Conservation (phyloP, 2,888 invertebrate genomes). For the Xestia xanthographa region DNA sequence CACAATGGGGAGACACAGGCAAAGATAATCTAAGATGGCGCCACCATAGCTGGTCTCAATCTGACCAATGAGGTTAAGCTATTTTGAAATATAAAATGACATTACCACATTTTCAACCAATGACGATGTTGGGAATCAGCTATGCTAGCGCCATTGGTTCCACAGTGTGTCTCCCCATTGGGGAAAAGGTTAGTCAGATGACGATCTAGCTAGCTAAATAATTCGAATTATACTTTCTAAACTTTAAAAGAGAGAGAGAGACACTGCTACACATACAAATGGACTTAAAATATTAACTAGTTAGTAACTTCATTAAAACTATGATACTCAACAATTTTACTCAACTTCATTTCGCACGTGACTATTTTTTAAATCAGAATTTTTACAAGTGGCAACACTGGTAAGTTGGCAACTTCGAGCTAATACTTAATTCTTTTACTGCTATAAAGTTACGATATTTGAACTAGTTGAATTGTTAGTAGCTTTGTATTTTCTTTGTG, state of each 20-base stretch:
- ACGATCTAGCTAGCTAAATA: not conserved
- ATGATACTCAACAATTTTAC: constrained; percentile 51
- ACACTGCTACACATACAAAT: constrained; percentile 36
- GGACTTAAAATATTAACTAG: constrained; percentile 29
- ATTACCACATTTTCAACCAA: no score
- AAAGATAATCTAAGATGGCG: no score
- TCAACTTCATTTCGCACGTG: constrained; percentile 48
- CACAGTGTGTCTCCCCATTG: no score
- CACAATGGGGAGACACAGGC: no score
- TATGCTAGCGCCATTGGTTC: no score
- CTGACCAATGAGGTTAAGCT: no score
- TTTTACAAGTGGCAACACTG: constrained; percentile 38
- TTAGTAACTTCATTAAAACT: constrained; percentile 52
- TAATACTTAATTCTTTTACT: constrained; percentile 24
- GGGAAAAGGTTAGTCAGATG: not conserved
- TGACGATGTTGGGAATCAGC: no score
- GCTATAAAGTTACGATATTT: constrained; percentile 8
- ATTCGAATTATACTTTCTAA: no score
- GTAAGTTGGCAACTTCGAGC: constrained; percentile 17
- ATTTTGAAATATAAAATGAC: no score
- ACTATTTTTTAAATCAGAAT: constrained; percentile 47
- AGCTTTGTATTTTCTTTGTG: constrained; percentile 3
- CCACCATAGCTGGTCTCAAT: no score
- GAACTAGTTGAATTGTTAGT: constrained; percentile 19
- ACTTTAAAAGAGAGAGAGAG: not conserved